Percentiles rank a stretch among this genome's conserved stretches.
phyloP scores from a whole-genome alignment of 2,888 invertebrate genomes.

The Folsomia candida region DNA sequence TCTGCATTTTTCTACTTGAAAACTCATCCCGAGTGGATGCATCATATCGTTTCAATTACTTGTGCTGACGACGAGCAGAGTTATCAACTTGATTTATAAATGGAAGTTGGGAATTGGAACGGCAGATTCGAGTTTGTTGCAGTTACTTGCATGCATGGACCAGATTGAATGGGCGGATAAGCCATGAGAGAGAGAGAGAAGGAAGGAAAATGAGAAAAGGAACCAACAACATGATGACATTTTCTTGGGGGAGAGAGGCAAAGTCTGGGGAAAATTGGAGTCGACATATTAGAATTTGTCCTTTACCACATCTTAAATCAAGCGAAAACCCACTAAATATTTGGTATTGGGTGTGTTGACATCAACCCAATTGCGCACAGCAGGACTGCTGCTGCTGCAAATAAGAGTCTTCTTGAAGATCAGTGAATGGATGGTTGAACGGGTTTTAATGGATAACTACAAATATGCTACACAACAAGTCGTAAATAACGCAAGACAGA shows the following conservation, averaged over 20 bases:
- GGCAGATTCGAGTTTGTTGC: too few species aligned
- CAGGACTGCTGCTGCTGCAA: not conserved
- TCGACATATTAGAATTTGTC: not conserved
- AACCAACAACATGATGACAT: not conserved
- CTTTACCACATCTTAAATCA: not conserved
- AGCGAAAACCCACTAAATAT: not conserved
- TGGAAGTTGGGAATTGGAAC: too few species aligned
- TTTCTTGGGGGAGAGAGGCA: not conserved
- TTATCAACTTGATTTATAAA: too few species aligned
- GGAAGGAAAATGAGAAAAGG: not conserved
- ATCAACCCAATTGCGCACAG: not conserved
- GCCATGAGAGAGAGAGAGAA: too few species aligned
- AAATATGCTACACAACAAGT: not conserved
- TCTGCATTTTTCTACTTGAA: too few species aligned
- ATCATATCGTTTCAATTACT: too few species aligned
- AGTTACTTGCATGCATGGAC: too few species aligned
- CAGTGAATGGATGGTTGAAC: not conserved
- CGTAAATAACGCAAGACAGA: too few species aligned
- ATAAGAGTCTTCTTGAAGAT: not conserved
- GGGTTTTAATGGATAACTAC: not conserved
- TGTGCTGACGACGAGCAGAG: too few species aligned
- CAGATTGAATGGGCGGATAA: too few species aligned
- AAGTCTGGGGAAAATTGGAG: not conserved
- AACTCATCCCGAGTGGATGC: too few species aligned
- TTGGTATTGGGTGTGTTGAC: not conserved